A percentile compares a stretch with the other conserved stretches of the same genome.
These are phyloP conservation scores for Trichosurus vulpecula DNA, from an alignment of 2,797 vertebrate genomes.

Conservation along the genomic window DNA sequence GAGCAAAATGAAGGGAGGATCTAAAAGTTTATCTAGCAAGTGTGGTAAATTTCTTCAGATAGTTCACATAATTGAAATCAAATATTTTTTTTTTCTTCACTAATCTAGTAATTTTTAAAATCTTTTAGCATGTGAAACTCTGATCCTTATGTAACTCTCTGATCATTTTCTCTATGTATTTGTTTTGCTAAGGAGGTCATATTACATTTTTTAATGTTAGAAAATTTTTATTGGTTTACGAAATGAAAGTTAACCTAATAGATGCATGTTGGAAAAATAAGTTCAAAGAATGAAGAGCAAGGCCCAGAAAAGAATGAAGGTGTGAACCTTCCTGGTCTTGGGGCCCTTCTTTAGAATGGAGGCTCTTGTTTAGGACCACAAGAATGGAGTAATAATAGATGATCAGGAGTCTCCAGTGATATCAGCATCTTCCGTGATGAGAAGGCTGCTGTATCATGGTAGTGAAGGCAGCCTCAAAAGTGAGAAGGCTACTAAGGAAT, in stretches of 20 bases:
- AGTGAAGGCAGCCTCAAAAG: not conserved
- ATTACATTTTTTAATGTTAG: not conserved
- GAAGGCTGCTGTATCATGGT: not conserved
- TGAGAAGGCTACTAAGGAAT: not conserved
- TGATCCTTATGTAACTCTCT: not conserved
- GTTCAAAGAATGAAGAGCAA: not conserved
- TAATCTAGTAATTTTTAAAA: not conserved
- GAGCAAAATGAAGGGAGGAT: not conserved
- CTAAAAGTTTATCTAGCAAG: not conserved
- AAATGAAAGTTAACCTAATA: not conserved
- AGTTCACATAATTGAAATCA: constrained; percentile 5
- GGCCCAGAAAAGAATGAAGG: not conserved
- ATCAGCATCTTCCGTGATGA: not conserved
- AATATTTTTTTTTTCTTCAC: constrained; percentile 6
- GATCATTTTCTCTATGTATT: not conserved
- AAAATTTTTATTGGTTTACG: not conserved
- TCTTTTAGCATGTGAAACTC: constrained; percentile 10
- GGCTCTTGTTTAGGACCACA: not conserved
- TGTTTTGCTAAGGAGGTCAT: not conserved
- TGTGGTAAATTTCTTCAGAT: not conserved
- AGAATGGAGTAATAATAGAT: not conserved
- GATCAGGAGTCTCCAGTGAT: not conserved
- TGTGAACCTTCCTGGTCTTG: not conserved
- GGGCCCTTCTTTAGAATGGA: not conserved
- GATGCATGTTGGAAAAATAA: not conserved